Base-by-base conservation (phyloP, 2,888 invertebrate species). In the Nomada fucata region DNA sequence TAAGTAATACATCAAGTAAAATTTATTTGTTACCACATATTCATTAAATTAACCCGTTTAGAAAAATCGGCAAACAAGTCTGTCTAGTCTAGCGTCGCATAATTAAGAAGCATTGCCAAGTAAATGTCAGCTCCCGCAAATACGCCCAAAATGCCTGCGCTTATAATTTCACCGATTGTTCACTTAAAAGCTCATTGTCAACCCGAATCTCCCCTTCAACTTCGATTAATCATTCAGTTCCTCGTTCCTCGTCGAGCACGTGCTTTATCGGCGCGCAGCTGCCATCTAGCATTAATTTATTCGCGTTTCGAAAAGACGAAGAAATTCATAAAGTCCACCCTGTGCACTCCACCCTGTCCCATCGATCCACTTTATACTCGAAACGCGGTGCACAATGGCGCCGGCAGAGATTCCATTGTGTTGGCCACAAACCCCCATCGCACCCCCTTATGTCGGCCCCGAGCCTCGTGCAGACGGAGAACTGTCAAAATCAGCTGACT, bases 401-500 rank as follows among this genome's bases (percentile, higher is more conserved):
- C 53, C 79, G 52, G 44, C 65, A 63, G 68, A 29, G 11, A 36
- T 69, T 76, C 84, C 57, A 88, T 88, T 88, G 86, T 86, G 64
- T 44, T 74, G 26, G 59, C 64, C 76, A 59, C 67, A 71, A 67
- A 59, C 53, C 76, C 72, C 70, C 60, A 42, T 52, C 50, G 50
- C 76, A 53, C 74, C 65, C 67, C 81, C 75, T 73, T 81, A 69
- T 80, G 77, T 44, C 70, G 57, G 18, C 52, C 42, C 26, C 63
- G 55, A 50, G 26, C 60, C 67, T 1, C 57, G 75, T 36, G 60
- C 75, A 74, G 83, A 85, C 79, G 76, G 75, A 55, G 77, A 88
- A 86, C 88, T 89, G 90, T 90, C 90, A 89, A 85, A 90, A 90
- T 89, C 90, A 89, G 87, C 89, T 89, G 89, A 90, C 90, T 85